Base-by-base conservation (phyloP, 2,888 invertebrate genomes). In the Drosophila ustulata region DNA sequence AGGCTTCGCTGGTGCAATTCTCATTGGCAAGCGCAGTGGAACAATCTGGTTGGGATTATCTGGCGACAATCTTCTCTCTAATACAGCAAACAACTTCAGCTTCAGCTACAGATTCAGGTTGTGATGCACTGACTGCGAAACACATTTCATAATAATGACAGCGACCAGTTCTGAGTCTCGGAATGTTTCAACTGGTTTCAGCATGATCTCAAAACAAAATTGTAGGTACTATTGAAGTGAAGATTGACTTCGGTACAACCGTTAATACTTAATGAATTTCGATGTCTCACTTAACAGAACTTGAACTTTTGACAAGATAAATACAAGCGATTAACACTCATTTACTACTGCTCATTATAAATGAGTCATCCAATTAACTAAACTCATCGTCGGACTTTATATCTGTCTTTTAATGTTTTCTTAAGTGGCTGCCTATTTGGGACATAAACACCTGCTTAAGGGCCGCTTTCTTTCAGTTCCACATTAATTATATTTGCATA, bases 1-100 rank as follows among this genome's bases (percentile, higher is more conserved):
- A 88, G 88, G 82, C 26, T 80, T 52, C 51, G 26, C 50, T 26
- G 4, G 8, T 8, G 34, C 43, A 43, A 8, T 59, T 61, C 32
- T 66, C 39, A 50, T 56, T 67, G 51, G 47, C 49, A 59, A 61
- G 11, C 4, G 8, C 46, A 67, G 56, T n/a, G 37, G 37, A 1
- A 32, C 4, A 65, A 66, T 59, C 65, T 62, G 49, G 28, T 74
- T 66, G 13, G 43, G 28, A 39, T 53, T 64, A 64, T 55, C 45
- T 45, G 13, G 2, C 32, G 30, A 28, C 39, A 34, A 59, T 13
- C 43, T 39, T 8, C 1, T 53, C 43, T 34, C 23, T 26, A 46
- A 34, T n/a, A 23, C 23, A n/a, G 25, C n/a, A 30, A 41, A 6
- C 5, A 23, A 25, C 9, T 46, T 62, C 2, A 9, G 8, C n/a